Conservation (phyloP, 2,888 invertebrate genomes). For the Monoplex corrugatus region DNA sequence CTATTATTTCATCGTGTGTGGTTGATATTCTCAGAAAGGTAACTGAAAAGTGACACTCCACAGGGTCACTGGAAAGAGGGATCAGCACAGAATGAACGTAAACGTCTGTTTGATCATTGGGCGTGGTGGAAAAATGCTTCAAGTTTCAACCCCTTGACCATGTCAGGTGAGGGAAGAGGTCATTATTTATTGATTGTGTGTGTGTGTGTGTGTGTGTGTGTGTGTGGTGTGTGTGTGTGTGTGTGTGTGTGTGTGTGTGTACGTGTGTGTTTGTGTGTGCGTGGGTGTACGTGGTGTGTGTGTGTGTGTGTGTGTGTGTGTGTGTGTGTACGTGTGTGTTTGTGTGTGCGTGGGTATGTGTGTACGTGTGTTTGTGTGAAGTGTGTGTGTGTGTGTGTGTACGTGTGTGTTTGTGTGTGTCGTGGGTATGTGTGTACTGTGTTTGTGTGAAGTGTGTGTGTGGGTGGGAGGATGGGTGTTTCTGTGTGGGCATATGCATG, state of each 20-base stretch:
- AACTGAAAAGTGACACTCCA: too few relatives aligned
- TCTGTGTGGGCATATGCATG: too few relatives aligned
- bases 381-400: background rate
- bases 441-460: background rate
- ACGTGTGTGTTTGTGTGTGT: background rate
- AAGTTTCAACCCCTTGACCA: conserved; percentile 94
- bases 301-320: background rate
- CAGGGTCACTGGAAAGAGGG: conserved; percentile 79
- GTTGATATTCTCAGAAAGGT: too few relatives aligned
- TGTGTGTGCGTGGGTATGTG: too few relatives aligned
- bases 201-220: background rate
- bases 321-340: conserved; percentile 21
- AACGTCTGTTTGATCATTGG: conserved; percentile 91
- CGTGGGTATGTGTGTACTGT: background rate
- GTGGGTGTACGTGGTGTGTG: background rate
- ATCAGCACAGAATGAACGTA: conserved; percentile 74
- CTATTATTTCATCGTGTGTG: too few relatives aligned
- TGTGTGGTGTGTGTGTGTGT: background rate
- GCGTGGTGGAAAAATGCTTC: conserved; percentile 90
- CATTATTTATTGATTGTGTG: too few relatives aligned
- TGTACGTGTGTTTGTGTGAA: too few relatives aligned
- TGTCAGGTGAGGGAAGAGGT: conserved; percentile 84
- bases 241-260: conserved; percentile 14
- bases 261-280: too few relatives aligned
- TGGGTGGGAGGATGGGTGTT: background rate